A percentile compares a stretch with the other conserved stretches of the same genome.
phyloP scores from a whole-genome alignment of 2,113 vertebrate genomes.

The Acrocephalus kingi region DNA sequence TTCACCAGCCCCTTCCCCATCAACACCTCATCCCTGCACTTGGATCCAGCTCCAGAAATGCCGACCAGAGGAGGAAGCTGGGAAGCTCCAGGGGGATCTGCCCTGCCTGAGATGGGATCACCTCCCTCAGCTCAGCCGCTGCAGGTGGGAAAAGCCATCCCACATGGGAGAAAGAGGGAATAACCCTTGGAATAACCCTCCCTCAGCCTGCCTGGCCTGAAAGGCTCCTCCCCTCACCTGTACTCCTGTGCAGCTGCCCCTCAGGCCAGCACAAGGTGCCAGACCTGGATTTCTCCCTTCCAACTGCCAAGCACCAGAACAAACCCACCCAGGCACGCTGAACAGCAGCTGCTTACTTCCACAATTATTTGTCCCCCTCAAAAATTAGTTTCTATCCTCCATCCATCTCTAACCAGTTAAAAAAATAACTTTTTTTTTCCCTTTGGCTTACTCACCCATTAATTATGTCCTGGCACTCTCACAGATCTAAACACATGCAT shows the following conservation, averaged over 20 bases:
- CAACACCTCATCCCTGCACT: accelerated
- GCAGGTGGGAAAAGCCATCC: neutral
- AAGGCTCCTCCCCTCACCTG: neutral
- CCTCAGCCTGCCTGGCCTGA: too few species aligned
- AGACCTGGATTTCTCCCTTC: neutral
- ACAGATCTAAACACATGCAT: neutral
- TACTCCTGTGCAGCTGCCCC: neutral
- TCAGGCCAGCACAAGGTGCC: neutral
- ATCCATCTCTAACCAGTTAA: neutral
- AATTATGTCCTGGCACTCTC: neutral
- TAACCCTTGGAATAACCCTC: too few species aligned
- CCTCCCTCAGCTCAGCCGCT: neutral
- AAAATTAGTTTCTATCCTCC: neutral
- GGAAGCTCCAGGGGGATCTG: neutral
- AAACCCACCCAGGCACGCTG: accelerated
- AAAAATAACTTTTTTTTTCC: neutral
- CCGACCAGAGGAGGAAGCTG: neutral
- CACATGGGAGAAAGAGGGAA: accelerated
- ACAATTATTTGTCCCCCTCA: neutral
- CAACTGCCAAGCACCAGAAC: neutral
- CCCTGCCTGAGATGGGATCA: neutral
- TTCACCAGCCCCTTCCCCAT: accelerated
- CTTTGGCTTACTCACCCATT: neutral
- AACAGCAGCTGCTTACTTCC: neutral
- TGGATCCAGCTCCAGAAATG: neutral